A percentile compares a stretch with the other conserved stretches of the same genome.
These are phyloP conservation scores for Paralichthys olivaceus DNA, from an alignment of 2,113 vertebrate species.

Conservation along the genomic window DNA sequence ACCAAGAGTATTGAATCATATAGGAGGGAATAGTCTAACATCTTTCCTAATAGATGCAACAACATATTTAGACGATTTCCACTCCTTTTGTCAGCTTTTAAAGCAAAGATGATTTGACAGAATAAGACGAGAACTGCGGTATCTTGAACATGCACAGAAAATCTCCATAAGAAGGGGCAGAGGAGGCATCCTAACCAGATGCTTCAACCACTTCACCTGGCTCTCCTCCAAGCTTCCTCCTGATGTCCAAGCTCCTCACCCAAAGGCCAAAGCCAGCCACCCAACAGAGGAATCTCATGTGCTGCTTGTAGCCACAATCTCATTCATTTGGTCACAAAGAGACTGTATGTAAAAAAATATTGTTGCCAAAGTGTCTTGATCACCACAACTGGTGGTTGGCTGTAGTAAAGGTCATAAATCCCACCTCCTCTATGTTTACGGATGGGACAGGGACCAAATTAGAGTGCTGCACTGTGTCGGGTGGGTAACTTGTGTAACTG, in stretches of 20 bases:
- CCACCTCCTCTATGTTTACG: too few species aligned
- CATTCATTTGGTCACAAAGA: not conserved
- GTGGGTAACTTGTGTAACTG: too few species aligned
- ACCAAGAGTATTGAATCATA: not conserved
- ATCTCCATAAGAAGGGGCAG: not conserved
- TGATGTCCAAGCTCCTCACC: not conserved
- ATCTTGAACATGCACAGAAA: not conserved
- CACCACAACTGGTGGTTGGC: too few species aligned
- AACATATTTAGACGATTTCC: not conserved
- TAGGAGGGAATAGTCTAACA: not conserved
- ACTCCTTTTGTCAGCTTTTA: not conserved
- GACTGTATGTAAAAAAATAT: too few species aligned
- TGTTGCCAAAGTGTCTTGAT: too few species aligned
- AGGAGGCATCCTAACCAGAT: not conserved
- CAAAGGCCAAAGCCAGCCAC: not conserved
- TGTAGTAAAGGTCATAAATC: too few species aligned
- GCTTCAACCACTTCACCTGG: not conserved
- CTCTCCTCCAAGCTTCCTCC: not conserved
- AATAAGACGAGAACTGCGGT: not conserved
- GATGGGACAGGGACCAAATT: not conserved
- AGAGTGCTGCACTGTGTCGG: not conserved
- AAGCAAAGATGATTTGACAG: not conserved
- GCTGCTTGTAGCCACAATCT: not conserved
- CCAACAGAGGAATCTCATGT: not conserved
- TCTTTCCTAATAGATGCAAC: not conserved